Evolutionary conservation across 2,797 vertebrate genomes (phyloP), one percentile per base, ranked within the genome.

Genomic region (Philypnodon macrostomus): DNA sequence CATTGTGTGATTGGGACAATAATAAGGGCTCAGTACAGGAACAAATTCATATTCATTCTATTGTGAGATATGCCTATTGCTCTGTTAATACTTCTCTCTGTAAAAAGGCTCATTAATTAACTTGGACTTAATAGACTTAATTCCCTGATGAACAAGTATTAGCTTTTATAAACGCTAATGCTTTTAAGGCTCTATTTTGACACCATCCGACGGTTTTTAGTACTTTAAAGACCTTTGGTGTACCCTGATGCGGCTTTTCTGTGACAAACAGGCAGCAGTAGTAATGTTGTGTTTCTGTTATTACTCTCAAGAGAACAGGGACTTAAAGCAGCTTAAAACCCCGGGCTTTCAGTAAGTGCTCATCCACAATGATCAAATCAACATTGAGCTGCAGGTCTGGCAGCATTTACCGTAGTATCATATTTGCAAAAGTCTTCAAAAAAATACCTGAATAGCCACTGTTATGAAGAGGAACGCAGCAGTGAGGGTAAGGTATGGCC

Each of bases 391-490:
- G 2, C 58, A 36, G 17, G 35, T 24, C 10, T 1, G 33, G 40
- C 68, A 52, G 46, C 47, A 30, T 60, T 73, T 73, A 67, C 70
- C 14, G 58, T 39, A 65, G 53, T 44, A 54, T 50, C 54, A 10
- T 51, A 55, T 56, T 53, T 57, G 53, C 49, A 59, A 48, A 59
- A 26, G 11, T 54, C 32, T 17, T 48, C 1, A 4, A 52, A 23
- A 49, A 60, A 0, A 33, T 91, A 99, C 97, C 96, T 98, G 95
- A 66, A 99, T 90, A 12, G 95, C 97, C 18, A 96, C 93, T 0
- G 94, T 93, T 79, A 97, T 95, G 89, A 99, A 93, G 79, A 99
- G 91, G 85, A 99, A 99, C 1, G 94, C 88, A 4, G 89, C 81
- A 0, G 93, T 93, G 27, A 99, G 89, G n/a, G 83, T 96, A 73